These are phyloP conservation scores for Germaria angustata DNA, from an alignment of 2,888 invertebrate genomes.

Conservation along the genomic window DNA sequence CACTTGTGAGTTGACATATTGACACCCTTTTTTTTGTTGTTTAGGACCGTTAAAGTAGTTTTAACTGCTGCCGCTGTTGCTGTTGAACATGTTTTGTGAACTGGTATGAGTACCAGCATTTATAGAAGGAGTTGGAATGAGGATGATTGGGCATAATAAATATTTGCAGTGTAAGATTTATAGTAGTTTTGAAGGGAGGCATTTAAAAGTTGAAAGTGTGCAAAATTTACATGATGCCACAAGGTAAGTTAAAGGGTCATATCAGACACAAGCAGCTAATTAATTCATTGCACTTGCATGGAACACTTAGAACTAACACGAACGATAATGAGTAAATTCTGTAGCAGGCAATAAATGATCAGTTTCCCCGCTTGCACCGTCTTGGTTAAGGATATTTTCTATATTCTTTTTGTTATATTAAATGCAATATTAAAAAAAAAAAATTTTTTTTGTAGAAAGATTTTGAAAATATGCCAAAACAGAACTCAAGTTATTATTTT, in stretches of 20 bases:
- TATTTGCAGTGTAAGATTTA: not conserved
- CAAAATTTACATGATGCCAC: not conserved
- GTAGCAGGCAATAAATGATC: too few relatives aligned
- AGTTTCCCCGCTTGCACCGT: too few relatives aligned
- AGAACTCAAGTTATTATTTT: too few relatives aligned
- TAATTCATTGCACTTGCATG: not conserved
- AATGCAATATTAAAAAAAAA: too few relatives aligned
- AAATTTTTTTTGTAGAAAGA: too few relatives aligned
- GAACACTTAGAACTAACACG: too few relatives aligned
- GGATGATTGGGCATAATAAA: constrained; percentile 24
- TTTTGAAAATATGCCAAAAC: too few relatives aligned
- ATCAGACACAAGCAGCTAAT: not conserved
- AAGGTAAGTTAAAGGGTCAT: not conserved
- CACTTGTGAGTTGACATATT: constrained; percentile 66
- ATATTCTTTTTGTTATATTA: too few relatives aligned
- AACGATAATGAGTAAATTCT: too few relatives aligned
- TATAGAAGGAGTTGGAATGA: not conserved
- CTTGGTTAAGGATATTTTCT: too few relatives aligned
- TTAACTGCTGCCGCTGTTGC: not conserved
- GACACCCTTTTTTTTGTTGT: constrained; percentile 59
- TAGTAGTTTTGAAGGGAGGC: not conserved
- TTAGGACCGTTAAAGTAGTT: constrained; percentile 10
- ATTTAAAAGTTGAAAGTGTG: not conserved
- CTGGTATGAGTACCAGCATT: not conserved
- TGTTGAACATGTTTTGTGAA: not conserved